Evolutionary conservation across 2,113 vertebrate species (phyloP).

Genomic region (Scolopax mira): DNA sequence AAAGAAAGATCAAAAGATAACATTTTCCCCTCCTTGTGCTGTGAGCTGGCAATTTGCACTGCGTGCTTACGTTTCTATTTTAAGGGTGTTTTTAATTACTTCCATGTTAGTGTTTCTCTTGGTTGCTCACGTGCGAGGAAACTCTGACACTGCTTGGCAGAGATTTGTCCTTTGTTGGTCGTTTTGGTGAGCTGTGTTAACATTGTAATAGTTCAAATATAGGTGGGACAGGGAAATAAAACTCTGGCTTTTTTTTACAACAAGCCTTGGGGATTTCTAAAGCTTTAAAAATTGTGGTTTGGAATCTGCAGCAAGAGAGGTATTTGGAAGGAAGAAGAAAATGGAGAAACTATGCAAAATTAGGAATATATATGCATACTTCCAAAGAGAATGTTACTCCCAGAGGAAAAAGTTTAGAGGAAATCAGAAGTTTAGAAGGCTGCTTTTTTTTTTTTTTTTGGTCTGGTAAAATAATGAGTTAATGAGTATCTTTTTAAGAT

Average conservation of each 20-base stretch:
- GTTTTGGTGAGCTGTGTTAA: not conserved
- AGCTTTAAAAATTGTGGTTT: not conserved
- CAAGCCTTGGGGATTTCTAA: not conserved
- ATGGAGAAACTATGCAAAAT: not conserved
- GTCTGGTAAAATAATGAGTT: not conserved
- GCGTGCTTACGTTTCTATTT: not conserved
- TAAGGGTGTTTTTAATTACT: constrained; percentile 48
- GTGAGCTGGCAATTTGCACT: not conserved
- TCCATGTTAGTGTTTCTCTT: constrained; percentile 16
- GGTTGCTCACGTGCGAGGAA: not conserved
- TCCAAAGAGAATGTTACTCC: not conserved
- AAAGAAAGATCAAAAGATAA: not conserved
- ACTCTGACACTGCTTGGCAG: not conserved
- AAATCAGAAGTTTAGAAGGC: not conserved
- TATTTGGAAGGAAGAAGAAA: not conserved
- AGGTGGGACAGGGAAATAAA: not conserved
- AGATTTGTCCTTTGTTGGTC: not conserved
- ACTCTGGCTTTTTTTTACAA: not conserved
- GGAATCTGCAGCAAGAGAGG: not conserved
- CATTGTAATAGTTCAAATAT: not conserved
- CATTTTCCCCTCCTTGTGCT: not conserved
- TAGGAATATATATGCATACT: not conserved
- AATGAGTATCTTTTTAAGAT: not conserved
- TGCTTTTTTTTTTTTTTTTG: not conserved
- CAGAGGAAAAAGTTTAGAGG: not conserved